Evolutionary conservation across 2,113 vertebrate genomes (phyloP).

Genomic region (Saccopteryx leptura): DNA sequence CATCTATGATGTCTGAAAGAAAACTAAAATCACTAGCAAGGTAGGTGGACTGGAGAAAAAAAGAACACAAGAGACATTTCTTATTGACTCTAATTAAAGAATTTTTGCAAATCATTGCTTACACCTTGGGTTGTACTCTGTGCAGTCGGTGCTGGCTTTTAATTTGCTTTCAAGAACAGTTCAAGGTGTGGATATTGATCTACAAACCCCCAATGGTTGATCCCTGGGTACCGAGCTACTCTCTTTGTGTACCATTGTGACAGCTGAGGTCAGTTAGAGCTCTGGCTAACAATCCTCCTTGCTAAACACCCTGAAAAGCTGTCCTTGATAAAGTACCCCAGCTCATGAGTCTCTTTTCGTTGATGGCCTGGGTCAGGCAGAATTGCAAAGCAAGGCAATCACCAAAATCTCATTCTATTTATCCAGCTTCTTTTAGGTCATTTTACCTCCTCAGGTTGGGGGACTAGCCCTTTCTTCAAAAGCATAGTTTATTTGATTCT

Average conservation of each 20-base stretch:
- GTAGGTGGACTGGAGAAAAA: background rate
- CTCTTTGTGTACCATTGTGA: conserved; percentile 75
- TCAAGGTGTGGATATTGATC: conserved; percentile 83
- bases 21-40: conserved; percentile 58
- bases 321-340: conserved; percentile 64
- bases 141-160: conserved; percentile 14
- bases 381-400: background rate
- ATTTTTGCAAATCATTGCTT: conserved; percentile 68
- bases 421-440: background rate
- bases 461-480: background rate
- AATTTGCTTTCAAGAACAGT: conserved; percentile 81
- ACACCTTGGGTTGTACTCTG: conserved; percentile 27
- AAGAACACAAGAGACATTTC: conserved; percentile 2
- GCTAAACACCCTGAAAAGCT: conserved; percentile 59
- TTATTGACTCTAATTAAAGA: conserved; percentile 58
- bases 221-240: conserved; percentile 68
- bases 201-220: conserved; percentile 62
- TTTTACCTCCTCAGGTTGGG: background rate
- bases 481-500: background rate
- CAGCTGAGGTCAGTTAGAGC: conserved; percentile 78
- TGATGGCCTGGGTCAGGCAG: background rate
- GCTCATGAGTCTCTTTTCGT: background rate
- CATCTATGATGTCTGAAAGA: conserved; percentile 37
- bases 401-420: background rate
- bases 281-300: conserved; percentile 56